Conservation (phyloP, 2,113 vertebrate species). For the Engraulis encrasicolus region DNA sequence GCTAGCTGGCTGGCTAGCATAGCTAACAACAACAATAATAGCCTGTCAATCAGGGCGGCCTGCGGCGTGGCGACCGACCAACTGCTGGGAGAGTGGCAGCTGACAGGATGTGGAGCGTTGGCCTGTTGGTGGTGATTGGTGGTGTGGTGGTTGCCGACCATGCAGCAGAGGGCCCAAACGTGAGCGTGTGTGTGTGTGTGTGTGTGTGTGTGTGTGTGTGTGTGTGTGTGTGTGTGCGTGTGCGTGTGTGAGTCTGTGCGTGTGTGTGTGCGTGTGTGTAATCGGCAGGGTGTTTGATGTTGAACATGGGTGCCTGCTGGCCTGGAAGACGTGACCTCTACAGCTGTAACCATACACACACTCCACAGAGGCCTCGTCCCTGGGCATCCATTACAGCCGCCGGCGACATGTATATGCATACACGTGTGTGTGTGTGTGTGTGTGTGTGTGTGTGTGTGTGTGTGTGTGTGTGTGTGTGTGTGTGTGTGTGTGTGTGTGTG, state of each 20-base stretch:
- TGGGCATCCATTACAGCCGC: background rate
- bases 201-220: conserved; percentile 20
- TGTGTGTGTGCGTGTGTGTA: conserved; percentile 58
- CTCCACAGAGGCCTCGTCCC: background rate
- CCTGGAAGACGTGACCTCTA: conserved; percentile 18
- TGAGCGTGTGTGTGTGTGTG: too few species aligned
- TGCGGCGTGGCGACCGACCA: background rate
- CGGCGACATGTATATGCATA: background rate
- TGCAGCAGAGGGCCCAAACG: conserved; percentile 36
- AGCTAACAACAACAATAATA: conserved; percentile 4
- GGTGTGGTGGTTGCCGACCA: too few species aligned
- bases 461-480: background rate
- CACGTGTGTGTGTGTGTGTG: background rate
- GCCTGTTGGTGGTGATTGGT: background rate
- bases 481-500: conserved; percentile 23
- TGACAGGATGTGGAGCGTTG: conserved; percentile 11
- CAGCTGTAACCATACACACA: conserved; percentile 5
- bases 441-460: background rate
- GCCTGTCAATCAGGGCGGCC: background rate
- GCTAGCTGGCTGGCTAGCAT: conserved; percentile 7
- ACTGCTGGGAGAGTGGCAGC: conserved; percentile 13
- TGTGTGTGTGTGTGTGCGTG: conserved; percentile 20
- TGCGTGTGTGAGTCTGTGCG: background rate
- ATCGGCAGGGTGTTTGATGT: conserved; percentile 50
- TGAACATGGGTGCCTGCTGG: conserved; percentile 42